Base-by-base conservation (phyloP, 2,888 invertebrate genomes). In the Scaptomyza reducta region DNA sequence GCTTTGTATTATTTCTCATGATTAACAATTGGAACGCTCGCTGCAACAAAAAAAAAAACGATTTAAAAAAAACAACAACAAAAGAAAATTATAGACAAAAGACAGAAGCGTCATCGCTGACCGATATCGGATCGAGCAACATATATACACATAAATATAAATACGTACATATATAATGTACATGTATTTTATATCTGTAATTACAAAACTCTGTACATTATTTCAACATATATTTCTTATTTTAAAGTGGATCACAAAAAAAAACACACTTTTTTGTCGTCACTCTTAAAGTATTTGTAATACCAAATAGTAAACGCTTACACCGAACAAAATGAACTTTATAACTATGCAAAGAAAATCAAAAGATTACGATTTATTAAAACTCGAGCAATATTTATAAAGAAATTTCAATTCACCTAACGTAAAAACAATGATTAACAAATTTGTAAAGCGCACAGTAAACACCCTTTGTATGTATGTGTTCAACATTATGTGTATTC, bases 31-130 rank as follows among this genome's bases (percentile, higher is more conserved):
- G 79, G 63, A 64, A 66, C 63, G 74, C 77, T 77, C 81, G 64
- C 67, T 60, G 81, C 78, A 70, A 49, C 66, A 42, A 67, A 49
- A 62, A 42, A 67, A n/a, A 14, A 6, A 35, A 38, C 42, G 50
- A 68, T 40, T 46, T 41, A 71, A 22, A 22, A 22, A 3, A 10
- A 53, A 53, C 9, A 31, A 50, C 35, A 57, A 55, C 31, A 60
- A 56, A 38, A 63, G 65, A 42, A 25, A 25, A 51, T 60, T 27
- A 49, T 49, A 47, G 45, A 70, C 41, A 71, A 38, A 38, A 67
- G 63, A 87, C 81, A 82, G 83, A 79, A 83, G 86, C 79, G 89
- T 88, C 89, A 76, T 79, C 80, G 90, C 89, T 87, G 78, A 89
- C 89, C 90, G 90, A 90, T 89, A 90, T 89, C 76, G 84, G 79